Evolutionary conservation across 2,113 vertebrate species (phyloP), one percentile per base, ranked within the genome.

Genomic region (Lamprotornis superbus): DNA sequence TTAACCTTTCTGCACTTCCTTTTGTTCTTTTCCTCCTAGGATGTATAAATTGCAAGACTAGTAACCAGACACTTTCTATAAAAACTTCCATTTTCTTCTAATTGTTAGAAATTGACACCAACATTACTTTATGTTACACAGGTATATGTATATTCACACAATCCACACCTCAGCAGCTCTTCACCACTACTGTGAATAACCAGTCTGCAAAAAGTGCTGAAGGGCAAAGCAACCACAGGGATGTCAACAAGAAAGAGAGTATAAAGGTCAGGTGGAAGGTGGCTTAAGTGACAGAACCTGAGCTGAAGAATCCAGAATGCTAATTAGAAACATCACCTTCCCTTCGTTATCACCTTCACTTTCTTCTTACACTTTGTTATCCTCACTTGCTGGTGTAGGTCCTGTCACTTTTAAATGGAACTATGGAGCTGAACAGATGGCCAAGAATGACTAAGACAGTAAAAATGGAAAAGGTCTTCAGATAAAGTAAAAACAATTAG

Each of bases 401-500:
- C 33, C 59, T 77, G 22, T 31, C 25, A 28, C n/a, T 65, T 88
- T 73, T 65, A 85, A 87, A 81, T 37, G 20, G 44, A 71, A 67
- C 6, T 42, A 15, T 10, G 37, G 39, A 80, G 47, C 28, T 93
- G 70, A 79, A 71, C 53, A 83, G 60, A 75, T 65, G 81, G 59
- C 40, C 39, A 68, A 47, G 56, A 90, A 86, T 9, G 20, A 64
- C 5, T 1, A 88, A 74, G 13, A 31, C 8, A 80, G 25, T 60
- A 77, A 88, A 95, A 95, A 67, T 6, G 1, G 35, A 63, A 78
- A 79, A 75, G 50, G 39, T 94, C 47, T 89, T 95, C 68, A 88
- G 60, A 70, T 31, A 90, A 86, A 88, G 47, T 74, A 71, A 83
- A 92, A 94, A 74, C 60, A 80, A 81, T 90, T 89, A 94, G 46